Percentiles rank a stretch among this genome's conserved stretches.
Evolutionary conservation across 2,888 invertebrate genomes (phyloP).

Genomic region (Sphaerophoria taeniata): DNA sequence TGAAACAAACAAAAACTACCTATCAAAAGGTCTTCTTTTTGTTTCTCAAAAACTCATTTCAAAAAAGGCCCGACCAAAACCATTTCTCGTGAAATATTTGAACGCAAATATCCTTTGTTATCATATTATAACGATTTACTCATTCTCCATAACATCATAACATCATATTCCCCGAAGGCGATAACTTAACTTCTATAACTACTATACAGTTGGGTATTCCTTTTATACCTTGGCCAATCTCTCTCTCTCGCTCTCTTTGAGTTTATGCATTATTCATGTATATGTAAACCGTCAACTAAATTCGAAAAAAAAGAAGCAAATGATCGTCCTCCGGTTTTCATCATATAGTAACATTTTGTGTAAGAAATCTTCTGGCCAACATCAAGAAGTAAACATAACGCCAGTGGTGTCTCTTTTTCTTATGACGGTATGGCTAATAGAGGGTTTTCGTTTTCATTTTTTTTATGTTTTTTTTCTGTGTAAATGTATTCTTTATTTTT

Average conservation of each 20-base stretch:
- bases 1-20: neutral
- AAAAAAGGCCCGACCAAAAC: neutral
- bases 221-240: too few relatives aligned
- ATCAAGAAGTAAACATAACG: slow-evolving; percentile 41
- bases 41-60: neutral
- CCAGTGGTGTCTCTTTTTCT: slow-evolving; percentile 43
- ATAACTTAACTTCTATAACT: slow-evolving; percentile 19
- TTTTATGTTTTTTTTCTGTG: slow-evolving; percentile 5
- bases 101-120: slow-evolving; percentile 37
- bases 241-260: too few relatives aligned
- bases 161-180: slow-evolving; percentile 41
- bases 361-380: slow-evolving; percentile 50
- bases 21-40: neutral
- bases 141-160: slow-evolving; percentile 14
- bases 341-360: slow-evolving; percentile 8
- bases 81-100: neutral
- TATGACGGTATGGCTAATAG: slow-evolving; percentile 40
- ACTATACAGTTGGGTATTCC: too few relatives aligned
- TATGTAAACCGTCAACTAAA: too few relatives aligned
- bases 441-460: neutral
- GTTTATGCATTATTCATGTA: too few relatives aligned
- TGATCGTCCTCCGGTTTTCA: too few relatives aligned
- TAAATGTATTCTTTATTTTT: too few relatives aligned
- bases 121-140: slow-evolving; percentile 44
- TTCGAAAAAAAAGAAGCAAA: neutral